These are phyloP conservation scores for Cuniculus paca DNA, from an alignment of 2,797 vertebrate species.

Conservation along the genomic window DNA sequence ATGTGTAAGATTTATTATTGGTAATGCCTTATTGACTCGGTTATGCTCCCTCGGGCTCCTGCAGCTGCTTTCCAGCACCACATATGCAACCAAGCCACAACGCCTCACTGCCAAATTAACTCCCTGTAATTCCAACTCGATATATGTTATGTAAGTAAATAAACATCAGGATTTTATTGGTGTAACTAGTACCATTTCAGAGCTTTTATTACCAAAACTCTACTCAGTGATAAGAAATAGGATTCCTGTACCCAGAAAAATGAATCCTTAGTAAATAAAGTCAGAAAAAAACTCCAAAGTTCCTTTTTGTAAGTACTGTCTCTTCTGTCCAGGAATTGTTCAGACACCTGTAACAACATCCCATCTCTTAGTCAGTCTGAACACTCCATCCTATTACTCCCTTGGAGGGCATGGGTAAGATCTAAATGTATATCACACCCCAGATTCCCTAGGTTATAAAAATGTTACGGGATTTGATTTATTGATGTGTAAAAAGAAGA, in stretches of 20 bases:
- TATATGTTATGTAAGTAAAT: constrained; percentile 27
- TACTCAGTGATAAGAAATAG: background rate
- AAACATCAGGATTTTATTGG: background rate
- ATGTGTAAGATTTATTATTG: constrained; percentile 68
- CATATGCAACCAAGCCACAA: background rate
- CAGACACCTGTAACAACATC: background rate
- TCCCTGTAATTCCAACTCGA: background rate
- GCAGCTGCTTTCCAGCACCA: constrained; percentile 43
- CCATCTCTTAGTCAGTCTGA: background rate
- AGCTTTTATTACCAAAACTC: background rate
- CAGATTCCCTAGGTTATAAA: constrained; percentile 9
- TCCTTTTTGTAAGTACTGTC: background rate
- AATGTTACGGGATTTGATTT: constrained; percentile 16
- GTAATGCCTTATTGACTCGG: constrained; percentile 28
- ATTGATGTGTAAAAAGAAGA: background rate
- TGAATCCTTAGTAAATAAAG: background rate
- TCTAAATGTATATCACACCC: constrained; percentile 15
- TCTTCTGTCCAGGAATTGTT: background rate
- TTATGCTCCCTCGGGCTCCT: background rate
- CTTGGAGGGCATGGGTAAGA: background rate
- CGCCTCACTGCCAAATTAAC: constrained; percentile 37
- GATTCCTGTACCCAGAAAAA: background rate
- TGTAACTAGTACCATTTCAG: background rate
- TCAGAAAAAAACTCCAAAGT: background rate
- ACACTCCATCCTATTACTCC: background rate